These are phyloP conservation scores for Coptodon rendalli DNA, from an alignment of 2,113 vertebrate species.

Conservation along the genomic window DNA sequence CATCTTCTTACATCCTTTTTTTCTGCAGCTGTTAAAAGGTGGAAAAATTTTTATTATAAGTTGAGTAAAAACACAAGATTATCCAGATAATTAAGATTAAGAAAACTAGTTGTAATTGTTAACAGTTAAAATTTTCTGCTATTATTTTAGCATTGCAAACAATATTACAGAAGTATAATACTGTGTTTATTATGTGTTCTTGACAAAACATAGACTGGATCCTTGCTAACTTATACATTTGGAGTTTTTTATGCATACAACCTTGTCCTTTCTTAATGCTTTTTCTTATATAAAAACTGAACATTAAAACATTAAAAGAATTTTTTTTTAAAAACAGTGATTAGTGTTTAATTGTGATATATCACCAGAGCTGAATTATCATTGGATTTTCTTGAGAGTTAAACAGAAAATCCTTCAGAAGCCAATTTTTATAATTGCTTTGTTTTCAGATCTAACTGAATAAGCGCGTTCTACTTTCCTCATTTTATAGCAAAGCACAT, in stretches of 20 bases:
- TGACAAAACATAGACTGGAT: background rate
- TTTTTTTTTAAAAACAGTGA: background rate
- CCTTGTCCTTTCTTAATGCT: background rate
- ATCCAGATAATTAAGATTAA: background rate
- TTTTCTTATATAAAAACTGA: background rate
- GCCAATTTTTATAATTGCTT: background rate
- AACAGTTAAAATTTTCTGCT: background rate
- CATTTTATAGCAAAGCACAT: background rate
- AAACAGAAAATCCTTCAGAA: background rate
- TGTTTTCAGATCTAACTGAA: background rate
- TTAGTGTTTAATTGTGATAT: background rate
- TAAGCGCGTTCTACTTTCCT: background rate
- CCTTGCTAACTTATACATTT: background rate
- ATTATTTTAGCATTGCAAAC: background rate
- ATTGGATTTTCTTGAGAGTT: background rate
- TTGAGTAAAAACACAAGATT: background rate
- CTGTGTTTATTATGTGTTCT: background rate
- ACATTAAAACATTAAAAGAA: background rate
- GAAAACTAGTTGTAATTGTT: background rate
- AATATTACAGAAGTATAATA: background rate
- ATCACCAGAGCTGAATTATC: background rate
- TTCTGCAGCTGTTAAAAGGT: background rate
- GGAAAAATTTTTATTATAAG: background rate
- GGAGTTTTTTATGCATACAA: background rate
- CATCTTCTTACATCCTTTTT: background rate